These are phyloP conservation scores for Felis chaus DNA, from an alignment of 2,113 vertebrate species.

Conservation along the genomic window DNA sequence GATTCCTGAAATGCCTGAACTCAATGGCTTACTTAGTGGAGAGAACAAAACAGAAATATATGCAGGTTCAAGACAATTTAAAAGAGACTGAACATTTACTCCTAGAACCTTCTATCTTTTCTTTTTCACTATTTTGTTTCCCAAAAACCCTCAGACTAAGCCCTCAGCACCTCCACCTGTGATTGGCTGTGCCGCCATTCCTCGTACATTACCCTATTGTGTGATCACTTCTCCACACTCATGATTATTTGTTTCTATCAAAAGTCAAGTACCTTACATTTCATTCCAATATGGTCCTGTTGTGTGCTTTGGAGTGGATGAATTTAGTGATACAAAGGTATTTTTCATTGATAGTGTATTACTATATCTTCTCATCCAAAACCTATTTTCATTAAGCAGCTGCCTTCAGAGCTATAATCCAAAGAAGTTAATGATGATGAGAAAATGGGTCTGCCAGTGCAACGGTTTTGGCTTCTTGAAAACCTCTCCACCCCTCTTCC, in stretches of 20 bases:
- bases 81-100: not conserved
- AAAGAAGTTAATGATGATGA: not conserved
- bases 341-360: conserved; percentile 25
- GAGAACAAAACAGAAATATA: not conserved
- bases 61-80: not conserved
- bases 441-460: not conserved
- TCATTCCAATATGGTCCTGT: not conserved
- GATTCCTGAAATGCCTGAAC: not conserved
- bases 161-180: too few species aligned
- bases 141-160: not conserved
- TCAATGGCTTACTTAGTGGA: not conserved
- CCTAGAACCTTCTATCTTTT: not conserved
- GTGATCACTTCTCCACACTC: not conserved
- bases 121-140: not conserved
- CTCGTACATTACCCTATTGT: not conserved
- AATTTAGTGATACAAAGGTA: not conserved
- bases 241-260: not conserved
- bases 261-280: not conserved
- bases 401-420: not conserved
- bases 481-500: not conserved
- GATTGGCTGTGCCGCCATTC: not conserved
- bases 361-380: not conserved
- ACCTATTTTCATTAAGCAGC: not conserved
- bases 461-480: not conserved
- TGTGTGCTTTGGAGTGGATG: not conserved